Conservation (phyloP, 2,113 vertebrate genomes). For the Albula goreensis region DNA sequence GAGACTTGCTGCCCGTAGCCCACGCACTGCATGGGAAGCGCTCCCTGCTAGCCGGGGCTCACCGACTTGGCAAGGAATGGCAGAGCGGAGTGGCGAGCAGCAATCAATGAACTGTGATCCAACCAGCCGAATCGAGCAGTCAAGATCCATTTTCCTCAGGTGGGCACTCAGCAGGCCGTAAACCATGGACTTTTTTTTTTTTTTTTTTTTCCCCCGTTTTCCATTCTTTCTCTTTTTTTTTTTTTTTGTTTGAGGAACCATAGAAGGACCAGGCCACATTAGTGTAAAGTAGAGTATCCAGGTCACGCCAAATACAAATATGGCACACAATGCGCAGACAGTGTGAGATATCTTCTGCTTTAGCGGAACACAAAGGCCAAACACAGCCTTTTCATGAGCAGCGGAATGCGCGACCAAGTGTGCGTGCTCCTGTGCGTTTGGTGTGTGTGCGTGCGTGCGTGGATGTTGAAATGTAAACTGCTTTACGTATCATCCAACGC, state of each 20-base stretch:
- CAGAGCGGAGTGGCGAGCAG: slow-evolving; percentile 44
- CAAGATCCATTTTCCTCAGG: slow-evolving; percentile 60
- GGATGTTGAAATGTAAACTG: not conserved
- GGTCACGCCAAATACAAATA: slow-evolving; percentile 40
- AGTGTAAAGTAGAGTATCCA: not conserved
- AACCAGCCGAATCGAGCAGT: slow-evolving; percentile 56
- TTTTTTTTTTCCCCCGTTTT: not conserved
- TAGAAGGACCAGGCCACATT: slow-evolving; percentile 15
- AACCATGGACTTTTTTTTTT: slow-evolving; percentile 14
- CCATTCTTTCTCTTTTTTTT: not conserved
- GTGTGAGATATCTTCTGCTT: slow-evolving; percentile 63
- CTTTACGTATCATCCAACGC: not conserved
- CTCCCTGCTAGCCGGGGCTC: not conserved
- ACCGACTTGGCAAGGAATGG: slow-evolving; percentile 37
- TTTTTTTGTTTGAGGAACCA: slow-evolving; percentile 35
- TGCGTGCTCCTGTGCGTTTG: slow-evolving; percentile 10
- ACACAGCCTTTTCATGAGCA: not conserved
- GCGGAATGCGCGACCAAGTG: not conserved
- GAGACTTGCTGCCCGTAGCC: not conserved
- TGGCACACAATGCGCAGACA: slow-evolving; percentile 43
- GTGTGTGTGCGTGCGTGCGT: slow-evolving; percentile 2
- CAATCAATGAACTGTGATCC: slow-evolving; percentile 57
- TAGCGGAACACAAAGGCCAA: slow-evolving; percentile 22
- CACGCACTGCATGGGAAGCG: not conserved
- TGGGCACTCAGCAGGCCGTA: slow-evolving; percentile 40